Evolutionary conservation across 2,888 invertebrate genomes (phyloP).

Genomic region (Caenorhabditis drosophilae): DNA sequence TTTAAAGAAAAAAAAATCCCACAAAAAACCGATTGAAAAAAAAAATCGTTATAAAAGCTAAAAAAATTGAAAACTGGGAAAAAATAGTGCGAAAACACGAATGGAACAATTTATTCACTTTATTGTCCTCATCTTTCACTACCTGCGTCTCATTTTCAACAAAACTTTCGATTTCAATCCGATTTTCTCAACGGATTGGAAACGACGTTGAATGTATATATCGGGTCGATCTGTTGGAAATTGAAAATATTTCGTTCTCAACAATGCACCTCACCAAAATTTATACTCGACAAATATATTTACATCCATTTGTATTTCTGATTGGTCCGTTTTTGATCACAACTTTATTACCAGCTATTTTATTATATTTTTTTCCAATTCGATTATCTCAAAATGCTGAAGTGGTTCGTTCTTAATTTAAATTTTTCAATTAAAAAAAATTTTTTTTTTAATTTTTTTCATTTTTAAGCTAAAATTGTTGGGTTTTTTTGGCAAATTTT

Average conservation of each 20-base stretch:
- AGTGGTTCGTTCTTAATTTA: background rate
- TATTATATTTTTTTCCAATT: constrained; percentile 43
- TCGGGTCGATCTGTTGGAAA: background rate
- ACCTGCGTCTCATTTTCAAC: no score
- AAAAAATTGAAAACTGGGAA: background rate
- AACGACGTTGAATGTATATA: no score
- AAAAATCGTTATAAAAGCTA: no score
- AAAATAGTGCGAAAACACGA: background rate
- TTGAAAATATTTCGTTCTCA: background rate
- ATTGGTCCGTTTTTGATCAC: constrained; percentile 45
- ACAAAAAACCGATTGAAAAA: no score
- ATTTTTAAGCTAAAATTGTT: background rate
- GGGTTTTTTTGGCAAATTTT: background rate
- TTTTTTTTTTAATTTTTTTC: no score
- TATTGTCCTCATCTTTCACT: no score
- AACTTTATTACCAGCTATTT: constrained; percentile 38
- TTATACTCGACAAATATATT: constrained; percentile 34
- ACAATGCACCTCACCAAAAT: constrained; percentile 5
- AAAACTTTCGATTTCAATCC: no score
- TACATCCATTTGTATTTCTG: constrained; percentile 34
- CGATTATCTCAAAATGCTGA: constrained; percentile 61
- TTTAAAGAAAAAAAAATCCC: no score
- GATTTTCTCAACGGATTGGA: no score
- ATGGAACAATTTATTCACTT: no score
- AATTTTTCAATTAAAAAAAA: background rate